Conservation (phyloP, 2,888 invertebrate genomes). For the Plutella xylostella region DNA sequence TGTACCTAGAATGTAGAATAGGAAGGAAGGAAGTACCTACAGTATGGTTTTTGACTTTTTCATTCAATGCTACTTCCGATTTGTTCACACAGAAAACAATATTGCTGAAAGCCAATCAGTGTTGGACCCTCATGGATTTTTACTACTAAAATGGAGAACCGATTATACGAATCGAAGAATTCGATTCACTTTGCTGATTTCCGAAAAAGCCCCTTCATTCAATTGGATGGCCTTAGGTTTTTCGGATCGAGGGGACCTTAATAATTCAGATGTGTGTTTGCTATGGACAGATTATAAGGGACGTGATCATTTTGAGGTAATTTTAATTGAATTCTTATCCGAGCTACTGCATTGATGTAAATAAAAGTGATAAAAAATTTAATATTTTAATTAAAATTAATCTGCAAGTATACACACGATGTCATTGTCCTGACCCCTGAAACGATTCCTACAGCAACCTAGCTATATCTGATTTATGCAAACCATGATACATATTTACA, state of each 20-base stretch:
- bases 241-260: constrained; percentile 81
- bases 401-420: too few species aligned
- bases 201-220: constrained; percentile 47
- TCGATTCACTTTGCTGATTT: constrained; percentile 62
- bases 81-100: constrained; percentile 23
- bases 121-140: constrained; percentile 47
- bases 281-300: constrained; percentile 80
- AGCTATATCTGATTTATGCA: too few species aligned
- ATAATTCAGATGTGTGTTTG: constrained; percentile 84
- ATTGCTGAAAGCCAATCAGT: constrained; percentile 51
- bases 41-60: background rate
- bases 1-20: too few species aligned
- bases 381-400: too few species aligned
- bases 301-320: constrained; percentile 58
- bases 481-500: constrained; percentile 34
- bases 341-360: too few species aligned
- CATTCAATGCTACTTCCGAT: background rate
- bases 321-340: too few species aligned
- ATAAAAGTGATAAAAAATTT: too few species aligned
- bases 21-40: too few species aligned
- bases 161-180: constrained; percentile 42
- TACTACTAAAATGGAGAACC: constrained; percentile 50
- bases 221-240: constrained; percentile 90
- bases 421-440: too few species aligned
- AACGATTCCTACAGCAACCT: too few species aligned